A percentile compares a stretch with the other conserved stretches of the same genome.
phyloP scores from a whole-genome alignment of 35 echinoderm and acorn worm genomes.

The Eucidaris tribuloides region DNA sequence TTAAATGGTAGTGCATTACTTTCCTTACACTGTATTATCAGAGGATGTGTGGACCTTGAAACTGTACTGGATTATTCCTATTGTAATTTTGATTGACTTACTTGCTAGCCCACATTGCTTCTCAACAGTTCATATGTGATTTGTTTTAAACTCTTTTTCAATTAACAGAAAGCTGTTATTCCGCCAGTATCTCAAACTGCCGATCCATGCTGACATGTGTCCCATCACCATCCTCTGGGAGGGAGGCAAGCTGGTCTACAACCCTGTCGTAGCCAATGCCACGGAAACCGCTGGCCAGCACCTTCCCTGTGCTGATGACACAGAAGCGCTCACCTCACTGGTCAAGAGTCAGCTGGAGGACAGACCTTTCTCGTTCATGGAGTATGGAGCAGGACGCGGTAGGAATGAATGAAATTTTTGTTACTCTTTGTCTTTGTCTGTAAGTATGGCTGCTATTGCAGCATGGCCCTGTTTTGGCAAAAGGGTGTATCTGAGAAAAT shows the following conservation, averaged over 20 bases:
- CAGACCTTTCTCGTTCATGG: slow-evolving; percentile 34
- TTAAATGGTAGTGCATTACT: no score
- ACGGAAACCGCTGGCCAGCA: not conserved
- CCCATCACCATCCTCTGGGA: slow-evolving; percentile 31
- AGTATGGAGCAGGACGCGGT: slow-evolving; percentile 16
- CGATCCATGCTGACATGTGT: slow-evolving; percentile 19
- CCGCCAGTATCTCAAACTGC: not conserved
- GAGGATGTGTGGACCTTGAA: no score
- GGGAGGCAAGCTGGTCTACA: slow-evolving; percentile 14
- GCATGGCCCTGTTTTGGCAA: not conserved
- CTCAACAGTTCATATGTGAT: no score
- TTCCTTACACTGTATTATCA: no score
- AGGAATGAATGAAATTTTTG: not conserved
- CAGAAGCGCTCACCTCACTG: not conserved
- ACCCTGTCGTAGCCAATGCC: not conserved
- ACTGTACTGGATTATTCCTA: no score
- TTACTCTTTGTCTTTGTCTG: not conserved
- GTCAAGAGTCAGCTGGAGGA: not conserved
- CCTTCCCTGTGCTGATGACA: not conserved
- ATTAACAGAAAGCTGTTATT: slow-evolving; percentile 19
- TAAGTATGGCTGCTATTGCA: not conserved
- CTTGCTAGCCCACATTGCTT: no score
- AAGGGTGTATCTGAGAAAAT: not conserved
- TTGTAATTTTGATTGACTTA: no score
- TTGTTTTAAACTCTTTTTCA: no score